phyloP scores from a whole-genome alignment of 1,140 invertebrate genomes.

The Aphis gossypii region DNA sequence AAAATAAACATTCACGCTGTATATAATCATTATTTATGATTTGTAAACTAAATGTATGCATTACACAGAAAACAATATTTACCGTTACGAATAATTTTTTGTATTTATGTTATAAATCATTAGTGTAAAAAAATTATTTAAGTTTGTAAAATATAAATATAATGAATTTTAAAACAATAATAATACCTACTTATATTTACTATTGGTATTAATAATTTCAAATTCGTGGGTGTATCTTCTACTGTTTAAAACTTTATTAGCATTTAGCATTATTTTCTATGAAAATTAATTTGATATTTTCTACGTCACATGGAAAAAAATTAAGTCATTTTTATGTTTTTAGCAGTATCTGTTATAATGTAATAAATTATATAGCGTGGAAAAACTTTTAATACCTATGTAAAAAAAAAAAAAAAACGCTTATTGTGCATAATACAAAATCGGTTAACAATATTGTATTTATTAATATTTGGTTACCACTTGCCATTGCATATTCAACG shows the following conservation, averaged over 20 bases:
- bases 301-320: background rate
- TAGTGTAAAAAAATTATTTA: background rate
- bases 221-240: background rate
- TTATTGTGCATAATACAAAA: background rate
- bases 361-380: background rate
- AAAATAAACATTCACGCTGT: background rate
- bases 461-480: background rate
- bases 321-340: background rate
- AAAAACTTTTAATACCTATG: background rate
- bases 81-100: background rate
- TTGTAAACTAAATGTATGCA: no score
- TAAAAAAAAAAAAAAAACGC: background rate
- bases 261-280: background rate
- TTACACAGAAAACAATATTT: background rate
- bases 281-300: background rate
- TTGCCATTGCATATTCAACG: no score
- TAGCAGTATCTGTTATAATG: background rate
- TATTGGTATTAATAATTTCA: background rate
- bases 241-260: background rate
- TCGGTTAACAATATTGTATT: background rate
- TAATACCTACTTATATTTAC: background rate
- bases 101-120: background rate
- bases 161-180: background rate
- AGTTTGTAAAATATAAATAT: background rate
- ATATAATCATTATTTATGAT: background rate